These are phyloP conservation scores for Lepus europaeus DNA, from an alignment of 2,113 vertebrate species.

Conservation along the genomic window DNA sequence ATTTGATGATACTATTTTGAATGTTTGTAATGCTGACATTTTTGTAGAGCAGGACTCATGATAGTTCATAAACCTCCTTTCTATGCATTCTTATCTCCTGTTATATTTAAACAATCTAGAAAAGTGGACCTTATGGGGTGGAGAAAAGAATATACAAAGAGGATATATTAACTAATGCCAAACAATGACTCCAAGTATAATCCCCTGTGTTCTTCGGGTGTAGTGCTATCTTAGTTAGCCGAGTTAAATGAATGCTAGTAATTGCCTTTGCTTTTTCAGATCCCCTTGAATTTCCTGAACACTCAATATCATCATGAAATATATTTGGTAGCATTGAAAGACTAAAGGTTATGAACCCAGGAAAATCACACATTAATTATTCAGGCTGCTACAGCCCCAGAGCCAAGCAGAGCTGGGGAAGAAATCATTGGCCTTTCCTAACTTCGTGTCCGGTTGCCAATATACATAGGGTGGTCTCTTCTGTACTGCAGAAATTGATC, in stretches of 20 bases:
- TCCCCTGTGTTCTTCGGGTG: not conserved
- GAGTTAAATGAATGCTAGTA: not conserved
- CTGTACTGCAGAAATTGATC: not conserved
- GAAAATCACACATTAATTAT: constrained; percentile 11
- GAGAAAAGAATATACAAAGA: not conserved
- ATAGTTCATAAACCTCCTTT: not conserved
- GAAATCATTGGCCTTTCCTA: constrained; percentile 7
- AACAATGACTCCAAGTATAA: not conserved
- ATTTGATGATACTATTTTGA: not conserved
- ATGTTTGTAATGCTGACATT: not conserved
- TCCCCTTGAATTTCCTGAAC: not conserved
- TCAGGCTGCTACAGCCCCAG: not conserved
- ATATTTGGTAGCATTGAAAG: not conserved
- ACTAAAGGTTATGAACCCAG: not conserved
- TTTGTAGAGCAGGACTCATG: constrained; percentile 1
- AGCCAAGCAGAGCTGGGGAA: not conserved
- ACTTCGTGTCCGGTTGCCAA: not conserved
- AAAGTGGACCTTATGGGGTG: not conserved
- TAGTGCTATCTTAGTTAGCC: not conserved
- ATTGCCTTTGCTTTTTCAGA: not conserved
- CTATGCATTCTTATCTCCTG: not conserved
- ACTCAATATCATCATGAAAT: constrained; percentile 25
- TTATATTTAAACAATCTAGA: not conserved
- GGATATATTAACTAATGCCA: not conserved
- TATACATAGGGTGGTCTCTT: not conserved